These are phyloP conservation scores for Aplysina aerophoba DNA, from an alignment of 37 sponge, comb jelly and placozoan genomes.

Conservation along the genomic window DNA sequence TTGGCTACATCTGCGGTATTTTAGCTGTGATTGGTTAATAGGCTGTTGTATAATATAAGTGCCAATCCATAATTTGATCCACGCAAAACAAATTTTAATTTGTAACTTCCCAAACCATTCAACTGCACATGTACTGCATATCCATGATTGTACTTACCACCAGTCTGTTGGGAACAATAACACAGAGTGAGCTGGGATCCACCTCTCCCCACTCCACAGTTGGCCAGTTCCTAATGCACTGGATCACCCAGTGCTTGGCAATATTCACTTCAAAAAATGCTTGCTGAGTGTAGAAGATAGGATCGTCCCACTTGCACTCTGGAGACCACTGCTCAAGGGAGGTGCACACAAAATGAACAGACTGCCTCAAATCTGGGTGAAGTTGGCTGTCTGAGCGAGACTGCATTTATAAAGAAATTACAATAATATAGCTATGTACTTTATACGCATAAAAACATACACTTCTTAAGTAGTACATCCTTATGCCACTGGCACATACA, in stretches of 20 bases:
- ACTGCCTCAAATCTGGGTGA: constrained; percentile 42
- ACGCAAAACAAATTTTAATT: no score
- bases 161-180: constrained; percentile 21
- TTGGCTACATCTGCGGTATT: no score
- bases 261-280: constrained; percentile 36
- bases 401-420: neutral
- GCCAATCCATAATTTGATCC: no score
- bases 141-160: constrained; percentile 9
- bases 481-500: no score
- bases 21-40: no score
- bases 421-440: no score
- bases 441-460: no score
- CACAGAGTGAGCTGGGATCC: constrained; percentile 8
- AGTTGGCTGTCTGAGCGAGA: neutral
- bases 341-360: constrained; percentile 64
- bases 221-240: constrained; percentile 58
- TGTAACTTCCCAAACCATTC: no score
- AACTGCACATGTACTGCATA: no score
- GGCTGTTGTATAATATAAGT: no score
- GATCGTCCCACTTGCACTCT: neutral
- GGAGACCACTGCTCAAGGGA: constrained; percentile 34
- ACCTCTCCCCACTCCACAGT: constrained; percentile 28
- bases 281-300: neutral
- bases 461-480: no score
- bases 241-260: constrained; percentile 20